phyloP scores from a whole-genome alignment of 1,140 invertebrate genomes.

The Drosophila jambulina region DNA sequence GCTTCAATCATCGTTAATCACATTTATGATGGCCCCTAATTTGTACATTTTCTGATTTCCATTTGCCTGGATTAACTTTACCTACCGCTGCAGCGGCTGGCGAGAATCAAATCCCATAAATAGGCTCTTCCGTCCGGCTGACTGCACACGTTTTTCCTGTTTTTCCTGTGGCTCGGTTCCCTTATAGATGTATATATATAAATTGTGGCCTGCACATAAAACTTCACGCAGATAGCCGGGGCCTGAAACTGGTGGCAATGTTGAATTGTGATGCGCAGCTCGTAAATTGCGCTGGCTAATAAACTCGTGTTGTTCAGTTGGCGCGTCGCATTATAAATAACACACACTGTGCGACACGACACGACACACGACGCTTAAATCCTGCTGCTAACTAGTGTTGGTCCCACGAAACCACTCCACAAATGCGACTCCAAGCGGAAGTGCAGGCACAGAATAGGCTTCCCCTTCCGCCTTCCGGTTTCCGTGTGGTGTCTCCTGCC shows the following conservation, averaged over 20 bases:
- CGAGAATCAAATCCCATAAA: constrained; percentile 23
- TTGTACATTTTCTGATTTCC: constrained; percentile 1
- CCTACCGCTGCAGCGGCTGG: background rate
- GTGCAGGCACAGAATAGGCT: constrained; percentile 77
- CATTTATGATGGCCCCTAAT: background rate
- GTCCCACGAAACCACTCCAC: constrained; percentile 25
- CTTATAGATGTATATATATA: background rate
- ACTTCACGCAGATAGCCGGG: constrained; percentile 2
- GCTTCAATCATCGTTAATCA: constrained; percentile 7
- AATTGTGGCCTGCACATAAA: constrained; percentile 13
- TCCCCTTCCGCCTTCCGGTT: constrained; percentile 73
- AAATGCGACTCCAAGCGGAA: constrained; percentile 65
- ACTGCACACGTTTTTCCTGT: constrained; percentile 26
- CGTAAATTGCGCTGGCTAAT: constrained; percentile 52
- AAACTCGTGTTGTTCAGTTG: constrained; percentile 56
- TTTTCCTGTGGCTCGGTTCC: background rate
- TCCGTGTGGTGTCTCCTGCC: constrained; percentile 55
- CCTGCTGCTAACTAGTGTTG: background rate
- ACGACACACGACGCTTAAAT: constrained; percentile 18
- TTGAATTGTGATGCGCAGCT: constrained; percentile 41
- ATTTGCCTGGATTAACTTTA: constrained; percentile 28
- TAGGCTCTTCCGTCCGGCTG: constrained; percentile 5
- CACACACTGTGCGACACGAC: constrained; percentile 23
- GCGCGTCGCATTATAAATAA: constrained; percentile 66
- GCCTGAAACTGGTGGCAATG: constrained; percentile 25